Evolutionary conservation across 2,797 vertebrate genomes (phyloP).

Genomic region (Helicolenus hilgendorfi): DNA sequence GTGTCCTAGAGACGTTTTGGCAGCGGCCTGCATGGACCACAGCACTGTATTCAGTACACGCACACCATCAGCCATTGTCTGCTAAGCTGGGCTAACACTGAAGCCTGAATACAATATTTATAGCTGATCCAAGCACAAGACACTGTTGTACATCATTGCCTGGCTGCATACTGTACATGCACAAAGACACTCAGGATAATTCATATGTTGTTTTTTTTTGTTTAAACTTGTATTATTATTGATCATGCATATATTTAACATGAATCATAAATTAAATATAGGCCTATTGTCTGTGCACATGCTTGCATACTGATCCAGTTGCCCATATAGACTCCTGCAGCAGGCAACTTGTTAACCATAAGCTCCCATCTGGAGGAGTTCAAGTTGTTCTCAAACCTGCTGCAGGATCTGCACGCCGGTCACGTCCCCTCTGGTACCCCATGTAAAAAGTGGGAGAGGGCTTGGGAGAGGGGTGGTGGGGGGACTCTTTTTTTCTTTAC

Average conservation of each 20-base stretch:
- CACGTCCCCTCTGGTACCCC: conserved; percentile 87
- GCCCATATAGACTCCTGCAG: conserved; percentile 17
- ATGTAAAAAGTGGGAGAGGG: conserved; percentile 68
- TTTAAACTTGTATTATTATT: neutral
- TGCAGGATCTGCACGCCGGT: conserved; percentile 85
- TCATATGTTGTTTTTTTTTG: neutral
- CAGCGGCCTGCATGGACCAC: conserved; percentile 65
- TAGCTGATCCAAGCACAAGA: conserved; percentile 70
- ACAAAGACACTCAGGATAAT: neutral
- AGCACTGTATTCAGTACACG: conserved; percentile 89
- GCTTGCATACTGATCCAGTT: conserved; percentile 39
- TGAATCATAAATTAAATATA: neutral
- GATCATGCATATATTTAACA: neutral
- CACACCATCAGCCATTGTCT: conserved; percentile 86
- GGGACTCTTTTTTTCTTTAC: conserved; percentile 53
- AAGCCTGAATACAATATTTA: conserved; percentile 82
- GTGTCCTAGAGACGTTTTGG: conserved; percentile 86
- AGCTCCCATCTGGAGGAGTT: conserved; percentile 65
- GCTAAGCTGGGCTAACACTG: conserved; percentile 61
- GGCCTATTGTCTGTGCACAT: conserved; percentile 9
- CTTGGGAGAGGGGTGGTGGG: neutral
- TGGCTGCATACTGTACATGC: conserved; percentile 27
- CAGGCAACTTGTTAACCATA: conserved; percentile 46
- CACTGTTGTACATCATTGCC: conserved; percentile 86
- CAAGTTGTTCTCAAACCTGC: conserved; percentile 70